Evolutionary conservation across 2,797 vertebrate genomes (phyloP), one percentile per base, ranked within the genome.

Genomic region (Typhlichthys eigenmanni): DNA sequence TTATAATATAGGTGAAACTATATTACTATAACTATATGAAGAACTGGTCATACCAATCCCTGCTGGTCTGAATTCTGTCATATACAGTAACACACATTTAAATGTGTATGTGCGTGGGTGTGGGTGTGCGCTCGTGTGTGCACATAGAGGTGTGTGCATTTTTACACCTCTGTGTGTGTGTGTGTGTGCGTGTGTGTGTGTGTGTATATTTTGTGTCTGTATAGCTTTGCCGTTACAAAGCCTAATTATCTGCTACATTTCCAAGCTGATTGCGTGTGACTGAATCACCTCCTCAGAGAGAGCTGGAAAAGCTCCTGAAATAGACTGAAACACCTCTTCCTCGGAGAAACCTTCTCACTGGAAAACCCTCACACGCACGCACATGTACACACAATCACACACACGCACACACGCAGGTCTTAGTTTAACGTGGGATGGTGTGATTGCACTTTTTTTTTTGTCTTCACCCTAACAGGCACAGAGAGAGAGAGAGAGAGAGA

Each of bases 181-280:
- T 49, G 55, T 11, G 38, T 59, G 55, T n/a, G 51, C 47, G 53
- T 46, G 59, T 34, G 5, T 24, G 57, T 51, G 11, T 47, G 50
- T 55, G 60, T 17, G 32, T 51, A 3, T 24, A 3, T 24, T 24
- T n/a, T 34, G 61, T 24, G 32, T 47, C 24, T 17, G 12, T 12
- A 4, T 61, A 29, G 49, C 56, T 66, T 68, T 62, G n/a, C 53
- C 62, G 54, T 60, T 69, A 73, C 56, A 76, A 64, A 79, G 55
- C 53, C 71, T 71, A 57, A 74, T 75, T 77, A 53, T 53, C 48
- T 61, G 73, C 56, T 66, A 34, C 32, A 50, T 78, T 78, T 64
- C 71, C 55, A 17, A 64, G 64, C 65, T 68, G 60, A 78, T 76
- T 66, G 78, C 60, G 60, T 78, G 75, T 70, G 78, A 71, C 72